phyloP scores from a whole-genome alignment of 1,140 invertebrate genomes.

The Nixonia krombeini region DNA sequence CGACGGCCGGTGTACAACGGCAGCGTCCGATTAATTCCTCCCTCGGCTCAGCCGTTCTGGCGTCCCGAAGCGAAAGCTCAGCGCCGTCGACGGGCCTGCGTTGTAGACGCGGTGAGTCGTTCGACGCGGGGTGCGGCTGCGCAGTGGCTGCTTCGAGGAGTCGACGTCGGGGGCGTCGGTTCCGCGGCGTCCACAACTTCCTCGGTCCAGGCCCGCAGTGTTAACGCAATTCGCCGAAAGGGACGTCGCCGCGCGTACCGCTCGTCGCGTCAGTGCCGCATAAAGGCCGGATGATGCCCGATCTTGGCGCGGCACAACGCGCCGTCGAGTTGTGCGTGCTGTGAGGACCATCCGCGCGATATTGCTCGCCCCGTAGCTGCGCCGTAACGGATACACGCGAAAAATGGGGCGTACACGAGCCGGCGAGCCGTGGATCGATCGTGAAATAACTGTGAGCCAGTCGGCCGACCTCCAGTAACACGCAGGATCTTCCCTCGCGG shows the following conservation, averaged over 20 bases:
- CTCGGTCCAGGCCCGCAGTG: conserved; percentile 54
- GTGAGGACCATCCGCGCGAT: background rate
- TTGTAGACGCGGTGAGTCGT: conserved; percentile 12
- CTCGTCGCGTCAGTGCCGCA: conserved; percentile 1
- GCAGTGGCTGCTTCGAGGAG: conserved; percentile 30
- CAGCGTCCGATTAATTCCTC: conserved; percentile 7
- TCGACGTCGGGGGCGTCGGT: conserved; percentile 54
- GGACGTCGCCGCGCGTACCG: conserved; percentile 21
- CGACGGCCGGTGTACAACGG: conserved; percentile 14
- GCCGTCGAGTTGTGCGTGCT: background rate
- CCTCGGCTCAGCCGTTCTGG: conserved; percentile 11
- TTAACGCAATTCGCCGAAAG: conserved; percentile 55
- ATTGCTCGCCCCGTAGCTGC: background rate
- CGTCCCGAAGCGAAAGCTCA: conserved; percentile 9
- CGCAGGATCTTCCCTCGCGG: background rate
- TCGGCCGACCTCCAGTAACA: conserved; percentile 29
- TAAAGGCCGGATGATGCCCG: conserved; percentile 27
- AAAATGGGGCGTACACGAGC: conserved; percentile 61
- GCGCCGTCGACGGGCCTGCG: conserved; percentile 18
- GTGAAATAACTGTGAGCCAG: conserved; percentile 59
- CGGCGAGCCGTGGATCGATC: conserved; percentile 63
- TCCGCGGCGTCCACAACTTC: conserved; percentile 47
- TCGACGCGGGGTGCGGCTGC: conserved; percentile 21
- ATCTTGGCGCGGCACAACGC: background rate
- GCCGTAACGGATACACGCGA: conserved; percentile 14